Percentiles rank a stretch among this genome's conserved stretches.
Evolutionary conservation across 2,113 vertebrate genomes (phyloP).

Genomic region (Passer domesticus): DNA sequence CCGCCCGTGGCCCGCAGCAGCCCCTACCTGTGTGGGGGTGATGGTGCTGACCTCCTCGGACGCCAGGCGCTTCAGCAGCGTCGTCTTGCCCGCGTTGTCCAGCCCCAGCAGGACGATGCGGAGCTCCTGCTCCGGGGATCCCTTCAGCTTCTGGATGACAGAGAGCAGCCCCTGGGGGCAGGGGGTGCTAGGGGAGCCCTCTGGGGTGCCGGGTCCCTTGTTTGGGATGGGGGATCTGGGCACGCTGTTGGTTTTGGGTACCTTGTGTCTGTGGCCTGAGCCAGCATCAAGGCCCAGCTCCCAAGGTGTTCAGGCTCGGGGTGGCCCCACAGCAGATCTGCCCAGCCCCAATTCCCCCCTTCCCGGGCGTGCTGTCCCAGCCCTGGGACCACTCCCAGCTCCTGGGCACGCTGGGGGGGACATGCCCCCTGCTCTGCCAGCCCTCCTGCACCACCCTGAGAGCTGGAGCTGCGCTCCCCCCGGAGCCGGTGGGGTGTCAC

Average conservation of each 20-base stretch:
- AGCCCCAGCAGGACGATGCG: slow-evolving; percentile 85
- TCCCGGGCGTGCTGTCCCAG: not conserved
- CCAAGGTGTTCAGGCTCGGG: not conserved
- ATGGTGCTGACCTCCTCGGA: slow-evolving; percentile 87
- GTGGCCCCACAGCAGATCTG: not conserved
- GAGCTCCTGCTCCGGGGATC: slow-evolving; percentile 80
- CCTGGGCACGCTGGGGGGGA: fast-evolving
- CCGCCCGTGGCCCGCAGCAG: fast-evolving
- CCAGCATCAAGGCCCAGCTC: not conserved
- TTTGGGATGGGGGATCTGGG: not conserved
- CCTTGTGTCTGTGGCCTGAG: not conserved
- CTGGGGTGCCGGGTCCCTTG: not conserved
- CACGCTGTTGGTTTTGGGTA: not conserved
- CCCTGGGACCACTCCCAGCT: not conserved
- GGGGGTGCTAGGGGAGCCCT: not conserved
- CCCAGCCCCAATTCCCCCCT: not conserved
- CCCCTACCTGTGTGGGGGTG: slow-evolving; percentile 84
- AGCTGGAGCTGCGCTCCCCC: not conserved
- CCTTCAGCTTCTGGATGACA: slow-evolving; percentile 84
- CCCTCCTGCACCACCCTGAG: fast-evolving
- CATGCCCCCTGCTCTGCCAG: not conserved
- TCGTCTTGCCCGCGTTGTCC: slow-evolving; percentile 89
- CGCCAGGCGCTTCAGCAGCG: slow-evolving; percentile 81
- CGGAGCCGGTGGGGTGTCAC: not conserved
- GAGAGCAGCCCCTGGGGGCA: slow-evolving; percentile 83